Conservation (phyloP, 2,888 invertebrate species). For the Sicus ferrugineus region DNA sequence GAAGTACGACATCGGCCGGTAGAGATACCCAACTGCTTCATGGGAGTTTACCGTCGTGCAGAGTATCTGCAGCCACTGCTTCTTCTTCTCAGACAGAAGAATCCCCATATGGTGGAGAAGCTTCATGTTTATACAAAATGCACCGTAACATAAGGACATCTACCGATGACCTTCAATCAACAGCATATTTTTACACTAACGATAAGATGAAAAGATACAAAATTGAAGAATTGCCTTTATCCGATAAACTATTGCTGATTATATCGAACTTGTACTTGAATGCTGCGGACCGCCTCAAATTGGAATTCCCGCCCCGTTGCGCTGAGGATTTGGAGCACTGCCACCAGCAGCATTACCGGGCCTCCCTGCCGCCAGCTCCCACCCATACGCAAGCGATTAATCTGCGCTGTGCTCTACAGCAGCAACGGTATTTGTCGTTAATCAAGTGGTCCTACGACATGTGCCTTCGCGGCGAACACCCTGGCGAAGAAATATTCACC, state of each 20-base stretch:
- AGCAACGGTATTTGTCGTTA: conserved; percentile 54
- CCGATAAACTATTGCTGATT: conserved; percentile 50
- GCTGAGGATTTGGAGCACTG: conserved; percentile 55
- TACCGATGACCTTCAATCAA: neutral
- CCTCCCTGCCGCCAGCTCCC: conserved; percentile 51
- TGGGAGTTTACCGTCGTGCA: too few species aligned
- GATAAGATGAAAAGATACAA: too few species aligned
- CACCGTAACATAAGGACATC: too few species aligned
- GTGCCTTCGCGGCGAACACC: conserved; percentile 56
- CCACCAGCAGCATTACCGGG: conserved; percentile 54
- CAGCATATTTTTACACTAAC: conserved; percentile 41
- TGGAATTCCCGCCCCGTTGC: conserved; percentile 54
- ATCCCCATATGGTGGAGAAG: too few species aligned
- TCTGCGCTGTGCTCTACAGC: conserved; percentile 50
- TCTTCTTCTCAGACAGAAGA: too few species aligned
- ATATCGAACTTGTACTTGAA: conserved; percentile 58
- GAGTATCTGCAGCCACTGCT: too few species aligned
- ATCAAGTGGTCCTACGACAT: conserved; percentile 52
- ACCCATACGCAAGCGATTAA: conserved; percentile 46
- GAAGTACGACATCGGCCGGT: neutral
- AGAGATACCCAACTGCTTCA: neutral
- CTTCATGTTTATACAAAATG: too few species aligned
- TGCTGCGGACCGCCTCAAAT: conserved; percentile 52
- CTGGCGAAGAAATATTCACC: conserved; percentile 55
- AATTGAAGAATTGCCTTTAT: conserved; percentile 36